Base-by-base conservation (phyloP, 2,888 invertebrate species). In the Drosophila paramelanica region DNA sequence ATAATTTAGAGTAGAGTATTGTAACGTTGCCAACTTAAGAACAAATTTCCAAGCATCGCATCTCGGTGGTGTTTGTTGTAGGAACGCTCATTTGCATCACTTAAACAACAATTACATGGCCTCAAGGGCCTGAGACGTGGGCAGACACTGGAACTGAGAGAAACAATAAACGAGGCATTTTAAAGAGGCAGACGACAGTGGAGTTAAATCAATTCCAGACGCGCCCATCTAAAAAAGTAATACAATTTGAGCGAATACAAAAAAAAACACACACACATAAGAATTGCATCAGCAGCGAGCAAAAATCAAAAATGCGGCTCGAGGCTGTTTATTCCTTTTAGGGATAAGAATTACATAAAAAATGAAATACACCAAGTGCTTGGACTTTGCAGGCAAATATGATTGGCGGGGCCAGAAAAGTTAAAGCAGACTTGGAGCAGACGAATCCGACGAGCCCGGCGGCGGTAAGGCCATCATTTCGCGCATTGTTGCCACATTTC, bases 401-500 rank as follows among this genome's bases (percentile, higher is more conserved):
- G 75, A 77, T 79, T 79, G 76, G 60, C 50, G 62, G 55, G 33
- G 17, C 51, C 31, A 42, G 25, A 57, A 60, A 61, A 50, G 67
- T 61, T 57, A 36, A 65, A 52, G 57, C 69, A 74, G 76, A 82
- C 82, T 66, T 60, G 57, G 23, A 38, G 51, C 82, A 77, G 77
- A 70, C 76, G 57, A 33, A 41, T 36, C 17, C 41, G 46, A 62
- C 57, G 58, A 14, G 31, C 42, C 53, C 36, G 36, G 36, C 45
- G n/a, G 55, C 36, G 38, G 33, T 47, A 50, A 58, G 27, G 55
- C 36, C 50, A 47, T 52, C 75, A 51, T 65, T 57, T 53, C 64
- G 61, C 46, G 86, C 82, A 67, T 67, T 81, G 80, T 86, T 88
- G 73, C 88, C 86, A 39, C 89, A 79, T 76, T 82, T 86, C 80